These are phyloP conservation scores for Carcinoscorpius rotundicauda DNA, from an alignment of 1,140 invertebrate species.

Conservation along the genomic window DNA sequence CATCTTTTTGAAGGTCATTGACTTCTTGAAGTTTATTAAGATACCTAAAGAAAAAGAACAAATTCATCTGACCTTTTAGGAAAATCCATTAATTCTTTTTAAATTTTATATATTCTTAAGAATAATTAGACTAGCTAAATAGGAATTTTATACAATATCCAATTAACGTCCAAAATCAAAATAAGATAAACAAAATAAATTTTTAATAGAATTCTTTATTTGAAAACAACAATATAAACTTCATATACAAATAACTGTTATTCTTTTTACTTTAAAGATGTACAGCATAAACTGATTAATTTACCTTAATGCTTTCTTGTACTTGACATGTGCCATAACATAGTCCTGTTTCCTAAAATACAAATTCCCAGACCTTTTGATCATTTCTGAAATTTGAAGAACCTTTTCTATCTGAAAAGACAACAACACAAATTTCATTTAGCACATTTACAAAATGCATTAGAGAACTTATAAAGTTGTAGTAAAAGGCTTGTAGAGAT, in stretches of 20 bases:
- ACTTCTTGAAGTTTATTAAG: constrained; percentile 27
- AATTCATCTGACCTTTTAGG: background rate
- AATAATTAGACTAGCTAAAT: too few species aligned
- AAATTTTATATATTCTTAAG: too few species aligned
- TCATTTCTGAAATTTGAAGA: constrained; percentile 39
- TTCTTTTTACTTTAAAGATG: too few species aligned
- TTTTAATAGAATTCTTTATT: too few species aligned
- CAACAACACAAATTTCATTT: constrained; percentile 3
- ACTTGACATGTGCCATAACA: constrained; percentile 49
- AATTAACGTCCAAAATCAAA: too few species aligned
- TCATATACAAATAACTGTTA: too few species aligned
- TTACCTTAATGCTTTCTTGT: constrained; percentile 58
- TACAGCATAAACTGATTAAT: background rate
- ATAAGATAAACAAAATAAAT: too few species aligned
- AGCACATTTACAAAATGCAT: background rate
- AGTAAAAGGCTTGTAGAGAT: background rate
- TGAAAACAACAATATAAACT: too few species aligned
- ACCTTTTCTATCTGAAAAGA: constrained; percentile 35
- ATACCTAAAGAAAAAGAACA: constrained; percentile 24
- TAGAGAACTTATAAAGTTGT: background rate
- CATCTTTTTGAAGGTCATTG: constrained; percentile 23
- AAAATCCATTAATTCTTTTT: too few species aligned
- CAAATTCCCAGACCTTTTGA: constrained; percentile 57
- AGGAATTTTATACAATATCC: too few species aligned
- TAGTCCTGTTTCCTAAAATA: constrained; percentile 49